Evolutionary conservation across 1,140 invertebrate genomes (phyloP).

Genomic region (Gryllus bimaculatus): DNA sequence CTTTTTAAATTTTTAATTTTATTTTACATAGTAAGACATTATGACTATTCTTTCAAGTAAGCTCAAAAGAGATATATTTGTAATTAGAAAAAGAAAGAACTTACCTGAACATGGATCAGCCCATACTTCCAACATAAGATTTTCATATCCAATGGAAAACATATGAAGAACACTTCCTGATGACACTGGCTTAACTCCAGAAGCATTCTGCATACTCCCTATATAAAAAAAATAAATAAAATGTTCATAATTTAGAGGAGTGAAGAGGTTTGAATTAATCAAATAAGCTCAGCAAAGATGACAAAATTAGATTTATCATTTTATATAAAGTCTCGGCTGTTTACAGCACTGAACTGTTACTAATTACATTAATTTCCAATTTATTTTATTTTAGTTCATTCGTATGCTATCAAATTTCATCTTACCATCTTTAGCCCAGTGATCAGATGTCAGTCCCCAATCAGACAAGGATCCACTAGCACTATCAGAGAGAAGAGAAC

Average conservation of each 20-base stretch:
- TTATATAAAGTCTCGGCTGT: too few relatives aligned
- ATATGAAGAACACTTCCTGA: conserved; percentile 35
- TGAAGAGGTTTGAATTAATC: too few relatives aligned
- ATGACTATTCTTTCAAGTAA: too few relatives aligned
- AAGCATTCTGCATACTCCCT: neutral
- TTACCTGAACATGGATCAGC: conserved; percentile 39
- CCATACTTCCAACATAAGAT: conserved; percentile 42
- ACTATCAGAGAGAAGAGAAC: conserved; percentile 27
- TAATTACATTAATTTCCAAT: too few relatives aligned
- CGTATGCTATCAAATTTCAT: neutral
- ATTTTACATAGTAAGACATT: too few relatives aligned
- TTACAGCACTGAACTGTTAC: too few relatives aligned
- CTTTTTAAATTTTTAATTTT: too few relatives aligned
- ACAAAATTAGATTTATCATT: too few relatives aligned
- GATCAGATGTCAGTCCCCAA: conserved; percentile 38
- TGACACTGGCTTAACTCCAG: neutral
- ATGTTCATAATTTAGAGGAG: too few relatives aligned
- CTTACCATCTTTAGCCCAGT: conserved; percentile 37
- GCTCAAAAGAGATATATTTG: neutral
- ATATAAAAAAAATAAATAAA: neutral
- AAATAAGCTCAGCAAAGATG: too few relatives aligned
- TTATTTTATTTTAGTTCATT: too few relatives aligned
- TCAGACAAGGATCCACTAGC: conserved; percentile 36
- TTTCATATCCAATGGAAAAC: conserved; percentile 45
- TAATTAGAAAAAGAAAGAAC: neutral